phyloP scores from a whole-genome alignment of 1,140 invertebrate genomes.

The Lerema accius region DNA sequence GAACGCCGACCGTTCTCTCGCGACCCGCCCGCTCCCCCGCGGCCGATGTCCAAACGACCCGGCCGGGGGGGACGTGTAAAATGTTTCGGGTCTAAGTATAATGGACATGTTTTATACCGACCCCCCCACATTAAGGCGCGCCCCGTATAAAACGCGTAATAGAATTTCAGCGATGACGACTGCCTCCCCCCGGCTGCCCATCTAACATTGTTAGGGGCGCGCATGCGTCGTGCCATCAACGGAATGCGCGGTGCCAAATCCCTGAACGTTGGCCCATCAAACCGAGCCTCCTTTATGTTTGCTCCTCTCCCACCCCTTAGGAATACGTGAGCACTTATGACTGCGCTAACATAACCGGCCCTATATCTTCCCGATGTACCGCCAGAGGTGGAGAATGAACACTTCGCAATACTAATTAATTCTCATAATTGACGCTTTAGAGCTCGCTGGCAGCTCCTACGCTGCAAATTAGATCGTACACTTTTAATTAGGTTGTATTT shows the following conservation, averaged over 20 bases:
- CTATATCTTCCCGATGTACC: constrained; percentile 4
- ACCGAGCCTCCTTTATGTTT: constrained; percentile 35
- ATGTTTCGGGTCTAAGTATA: constrained; percentile 58
- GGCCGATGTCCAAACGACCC: constrained; percentile 40
- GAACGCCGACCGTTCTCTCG: constrained; percentile 43
- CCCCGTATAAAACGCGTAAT: constrained; percentile 78
- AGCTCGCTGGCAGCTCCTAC: too few species aligned
- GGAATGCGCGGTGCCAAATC: constrained; percentile 47
- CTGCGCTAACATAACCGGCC: constrained; percentile 21
- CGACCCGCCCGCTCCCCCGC: constrained; percentile 43
- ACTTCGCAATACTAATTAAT: constrained; percentile 17
- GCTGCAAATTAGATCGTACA: too few species aligned
- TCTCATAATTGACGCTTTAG: constrained; percentile 10
- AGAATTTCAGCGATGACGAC: constrained; percentile 71
- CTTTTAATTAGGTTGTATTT: too few species aligned
- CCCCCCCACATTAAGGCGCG: constrained; percentile 67
- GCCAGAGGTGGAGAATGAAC: not conserved
- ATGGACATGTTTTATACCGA: constrained; percentile 63
- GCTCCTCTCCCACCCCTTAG: constrained; percentile 30
- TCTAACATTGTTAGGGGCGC: constrained; percentile 74
- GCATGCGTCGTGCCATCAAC: constrained; percentile 64
- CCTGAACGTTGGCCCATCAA: constrained; percentile 40
- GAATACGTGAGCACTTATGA: constrained; percentile 29
- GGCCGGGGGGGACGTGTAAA: constrained; percentile 48
- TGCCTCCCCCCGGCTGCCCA: constrained; percentile 59